Conservation (phyloP, 2,888 invertebrate genomes). For the Dasysyrphus albostriatus region DNA sequence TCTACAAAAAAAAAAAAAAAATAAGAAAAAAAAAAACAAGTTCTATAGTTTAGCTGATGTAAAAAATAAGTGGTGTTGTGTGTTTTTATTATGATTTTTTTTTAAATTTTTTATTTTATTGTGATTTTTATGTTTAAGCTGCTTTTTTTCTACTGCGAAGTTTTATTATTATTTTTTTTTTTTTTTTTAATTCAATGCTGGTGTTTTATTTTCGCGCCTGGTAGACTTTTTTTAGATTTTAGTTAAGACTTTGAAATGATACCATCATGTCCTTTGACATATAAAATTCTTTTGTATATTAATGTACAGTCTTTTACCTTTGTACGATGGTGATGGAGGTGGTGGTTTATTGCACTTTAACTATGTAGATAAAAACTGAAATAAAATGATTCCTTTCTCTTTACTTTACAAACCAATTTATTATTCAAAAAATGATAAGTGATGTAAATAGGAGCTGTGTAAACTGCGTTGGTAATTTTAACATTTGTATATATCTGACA, state of each 20-base stretch:
- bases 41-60: slow-evolving; percentile 42
- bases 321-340: slow-evolving; percentile 31
- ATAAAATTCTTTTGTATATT: slow-evolving; percentile 22
- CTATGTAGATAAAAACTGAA: background rate
- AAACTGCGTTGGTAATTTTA: too few species aligned
- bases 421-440: background rate
- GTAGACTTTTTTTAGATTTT: slow-evolving; percentile 23
- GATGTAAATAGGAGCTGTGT: too few species aligned
- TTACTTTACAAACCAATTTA: background rate
- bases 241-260: background rate
- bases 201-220: slow-evolving; percentile 28
- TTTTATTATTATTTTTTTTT: background rate
- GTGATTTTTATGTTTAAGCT: slow-evolving; percentile 24
- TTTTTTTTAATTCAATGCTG: background rate
- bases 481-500: too few species aligned
- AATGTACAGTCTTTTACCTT: slow-evolving; percentile 3
- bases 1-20: background rate
- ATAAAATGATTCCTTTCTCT: too few species aligned
- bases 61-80: slow-evolving; percentile 56
- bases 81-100: slow-evolving; percentile 31
- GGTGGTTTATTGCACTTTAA: slow-evolving; percentile 20
- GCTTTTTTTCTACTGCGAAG: background rate
- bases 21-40: slow-evolving; percentile 19
- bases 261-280: slow-evolving; percentile 8
- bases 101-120: slow-evolving; percentile 1